Conservation (phyloP, 1,140 invertebrate species). For the Micrasema minimum region DNA sequence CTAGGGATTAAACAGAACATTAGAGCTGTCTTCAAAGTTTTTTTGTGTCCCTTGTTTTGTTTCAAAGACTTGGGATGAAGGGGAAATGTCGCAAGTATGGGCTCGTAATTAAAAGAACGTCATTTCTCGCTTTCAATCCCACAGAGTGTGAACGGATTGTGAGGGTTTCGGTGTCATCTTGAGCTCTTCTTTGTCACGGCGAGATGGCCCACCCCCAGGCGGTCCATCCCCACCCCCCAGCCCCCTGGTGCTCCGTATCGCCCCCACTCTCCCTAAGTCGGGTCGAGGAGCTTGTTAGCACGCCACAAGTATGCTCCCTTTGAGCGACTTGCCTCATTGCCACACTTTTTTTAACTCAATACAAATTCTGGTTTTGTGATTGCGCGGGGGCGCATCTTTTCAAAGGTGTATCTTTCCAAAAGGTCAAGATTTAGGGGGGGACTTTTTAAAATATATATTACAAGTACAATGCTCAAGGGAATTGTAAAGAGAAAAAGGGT, state of each 20-base stretch:
- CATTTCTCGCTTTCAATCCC: conserved; percentile 18
- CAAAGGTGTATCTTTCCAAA: conserved; percentile 7
- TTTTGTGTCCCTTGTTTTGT: not conserved
- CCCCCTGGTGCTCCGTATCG: not conserved
- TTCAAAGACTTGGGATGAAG: not conserved
- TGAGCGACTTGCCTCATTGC: conserved; percentile 39
- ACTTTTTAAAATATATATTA: not conserved
- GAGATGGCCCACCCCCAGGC: not conserved
- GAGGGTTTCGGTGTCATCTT: conserved; percentile 39
- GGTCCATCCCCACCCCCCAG: conserved; percentile 1
- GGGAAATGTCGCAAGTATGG: conserved; percentile 24
- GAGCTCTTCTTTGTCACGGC: conserved; percentile 38
- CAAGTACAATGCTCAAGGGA: not conserved
- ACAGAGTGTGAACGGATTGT: conserved; percentile 32
- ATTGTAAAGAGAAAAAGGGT: no score
- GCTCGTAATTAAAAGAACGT: conserved; percentile 35
- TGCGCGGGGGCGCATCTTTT: conserved; percentile 16
- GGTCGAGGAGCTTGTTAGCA: conserved; percentile 49
- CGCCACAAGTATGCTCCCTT: conserved; percentile 44
- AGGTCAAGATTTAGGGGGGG: conserved; percentile 7
- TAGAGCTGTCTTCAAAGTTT: no score
- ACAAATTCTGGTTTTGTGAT: conserved; percentile 18
- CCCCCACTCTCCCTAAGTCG: not conserved
- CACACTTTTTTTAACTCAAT: conserved; percentile 40
- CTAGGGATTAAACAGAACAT: no score